Conservation (phyloP, 64 coral and sea anemone genomes). For the Hydrozoanthus tunicans region DNA sequence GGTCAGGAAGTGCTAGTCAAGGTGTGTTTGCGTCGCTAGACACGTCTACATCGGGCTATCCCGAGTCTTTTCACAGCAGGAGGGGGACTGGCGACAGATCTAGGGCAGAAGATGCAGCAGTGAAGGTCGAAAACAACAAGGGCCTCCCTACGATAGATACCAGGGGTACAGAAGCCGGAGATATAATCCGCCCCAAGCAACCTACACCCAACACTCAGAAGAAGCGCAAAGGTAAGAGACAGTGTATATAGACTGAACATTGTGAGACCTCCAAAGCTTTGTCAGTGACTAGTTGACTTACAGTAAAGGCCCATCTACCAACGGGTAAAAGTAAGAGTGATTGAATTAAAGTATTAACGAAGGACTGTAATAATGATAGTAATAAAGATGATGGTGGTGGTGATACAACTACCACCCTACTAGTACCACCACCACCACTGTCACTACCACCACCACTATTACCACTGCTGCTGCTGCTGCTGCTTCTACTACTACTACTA, state of each 20-base stretch:
- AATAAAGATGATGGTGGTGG: too few relatives aligned
- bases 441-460: too few relatives aligned
- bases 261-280: too few relatives aligned
- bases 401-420: too few relatives aligned
- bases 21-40: conserved; percentile 37
- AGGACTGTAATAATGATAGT: too few relatives aligned
- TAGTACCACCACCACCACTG: too few relatives aligned
- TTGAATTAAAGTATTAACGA: too few relatives aligned
- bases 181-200: neutral
- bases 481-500: too few relatives aligned
- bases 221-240: conserved; percentile 27
- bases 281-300: too few relatives aligned
- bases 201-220: conserved; percentile 3
- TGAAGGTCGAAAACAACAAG: neutral
- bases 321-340: too few relatives aligned
- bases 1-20: conserved; percentile 31
- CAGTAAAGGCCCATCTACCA: too few relatives aligned
- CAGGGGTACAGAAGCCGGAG: neutral
- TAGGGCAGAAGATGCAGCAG: neutral
- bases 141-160: neutral
- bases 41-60: conserved; percentile 44
- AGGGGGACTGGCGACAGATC: conserved; percentile 9
- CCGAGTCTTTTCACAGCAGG: conserved; percentile 25
- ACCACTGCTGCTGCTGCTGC: too few relatives aligned
- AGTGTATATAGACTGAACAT: neutral